Evolutionary conservation across 2,113 vertebrate genomes (phyloP), one percentile per base, ranked within the genome.

Genomic region (Odocoileus hemionus): DNA sequence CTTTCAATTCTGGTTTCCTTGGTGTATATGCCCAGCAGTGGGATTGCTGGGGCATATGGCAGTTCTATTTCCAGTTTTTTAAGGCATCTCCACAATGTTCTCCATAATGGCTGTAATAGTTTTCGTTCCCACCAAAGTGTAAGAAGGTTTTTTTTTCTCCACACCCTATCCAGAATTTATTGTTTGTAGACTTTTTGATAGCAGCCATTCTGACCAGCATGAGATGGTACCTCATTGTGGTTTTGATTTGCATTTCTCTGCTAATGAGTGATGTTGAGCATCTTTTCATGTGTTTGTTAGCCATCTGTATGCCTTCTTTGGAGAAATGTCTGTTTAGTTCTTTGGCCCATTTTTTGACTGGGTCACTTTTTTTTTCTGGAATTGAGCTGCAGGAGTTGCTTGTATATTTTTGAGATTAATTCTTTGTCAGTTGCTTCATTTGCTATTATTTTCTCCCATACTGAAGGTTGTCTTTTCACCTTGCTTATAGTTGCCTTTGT

Each of bases 121-220:
- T 17, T n/a, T 1, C 61, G 9, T 64, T 64, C 61, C 15, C 61
- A 64, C 33, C 3, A 58, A n/a, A 4, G 16, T 64, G 33, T n/a
- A 67, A 67, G 61, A 19, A 33, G 61, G 3, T 67, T 9, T 7
- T 7, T 4, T n/a, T 64, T 64, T 19, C 4, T 64, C 15, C 1
- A 0, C 33, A 9, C 33, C 33, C 30, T 67, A 33, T 67, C 33
- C 61, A 19, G 61, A 16, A 67, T n/a, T n/a, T 67, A n/a, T 67
- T 67, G 15, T 9, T 64, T 64, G 61, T 64, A 64, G 15, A 64
- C 7, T 64, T 64, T n/a, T n/a, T 7, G 30, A 64, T 64, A n/a
- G 61, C 61, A 64, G 30, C 61, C 7, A 33, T 64, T n/a, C 61
- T 64, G 61, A 64, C 15, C 0, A 0, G 15, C 3, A 0, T 33